These are phyloP conservation scores for Pitta sordida DNA, from an alignment of 2,113 vertebrate species.

Conservation along the genomic window DNA sequence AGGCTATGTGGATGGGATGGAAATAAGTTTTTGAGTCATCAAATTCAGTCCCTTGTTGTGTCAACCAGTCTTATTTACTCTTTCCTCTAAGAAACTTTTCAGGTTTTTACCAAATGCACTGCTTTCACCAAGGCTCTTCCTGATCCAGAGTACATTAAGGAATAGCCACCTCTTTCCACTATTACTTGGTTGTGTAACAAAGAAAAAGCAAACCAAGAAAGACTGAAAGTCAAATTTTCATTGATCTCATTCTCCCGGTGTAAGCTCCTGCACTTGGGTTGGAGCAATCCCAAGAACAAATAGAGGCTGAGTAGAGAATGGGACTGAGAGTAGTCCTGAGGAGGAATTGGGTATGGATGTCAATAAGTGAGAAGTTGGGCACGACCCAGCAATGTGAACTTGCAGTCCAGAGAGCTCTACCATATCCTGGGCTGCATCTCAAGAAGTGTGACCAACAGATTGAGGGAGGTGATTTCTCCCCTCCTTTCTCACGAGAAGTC, in stretches of 20 bases:
- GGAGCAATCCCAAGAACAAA: not conserved
- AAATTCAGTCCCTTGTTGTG: not conserved
- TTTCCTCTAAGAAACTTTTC: not conserved
- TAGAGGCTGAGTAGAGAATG: not conserved
- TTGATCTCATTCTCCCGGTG: fast-evolving
- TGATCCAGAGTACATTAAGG: not conserved
- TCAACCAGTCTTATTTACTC: not conserved
- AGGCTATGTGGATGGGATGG: fast-evolving
- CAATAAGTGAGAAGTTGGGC: not conserved
- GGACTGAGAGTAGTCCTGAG: not conserved
- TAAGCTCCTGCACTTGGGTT: not conserved
- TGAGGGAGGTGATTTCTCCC: fast-evolving
- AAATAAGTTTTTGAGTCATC: not conserved
- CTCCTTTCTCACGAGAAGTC: not conserved
- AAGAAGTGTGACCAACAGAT: not conserved
- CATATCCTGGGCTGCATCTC: not conserved
- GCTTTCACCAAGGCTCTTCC: not conserved
- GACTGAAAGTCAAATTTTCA: not conserved
- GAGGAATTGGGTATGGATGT: not conserved
- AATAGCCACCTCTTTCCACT: not conserved
- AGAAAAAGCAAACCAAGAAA: not conserved
- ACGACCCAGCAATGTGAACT: not conserved
- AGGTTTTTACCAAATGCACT: not conserved
- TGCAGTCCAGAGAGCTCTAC: not conserved
- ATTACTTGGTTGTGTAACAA: not conserved